These are phyloP conservation scores for Bombus pascuorum DNA, from an alignment of 1,140 invertebrate species.

Conservation along the genomic window DNA sequence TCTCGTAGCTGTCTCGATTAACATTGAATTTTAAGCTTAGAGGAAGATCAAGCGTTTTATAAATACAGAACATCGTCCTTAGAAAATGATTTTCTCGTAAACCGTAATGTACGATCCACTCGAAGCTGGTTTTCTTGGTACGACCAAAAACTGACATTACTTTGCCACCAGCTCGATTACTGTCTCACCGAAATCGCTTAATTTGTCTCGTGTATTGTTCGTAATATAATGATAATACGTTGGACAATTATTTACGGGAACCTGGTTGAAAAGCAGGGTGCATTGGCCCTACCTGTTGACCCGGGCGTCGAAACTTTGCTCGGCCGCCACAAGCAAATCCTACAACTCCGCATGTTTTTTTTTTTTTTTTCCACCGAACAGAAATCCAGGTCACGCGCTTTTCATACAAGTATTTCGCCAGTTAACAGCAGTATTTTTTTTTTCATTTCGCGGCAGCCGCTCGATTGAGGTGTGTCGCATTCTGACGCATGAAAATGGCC, in stretches of 20 bases:
- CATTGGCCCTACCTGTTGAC: constrained; percentile 18
- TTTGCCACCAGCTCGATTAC: neutral
- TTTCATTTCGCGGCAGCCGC: constrained; percentile 36
- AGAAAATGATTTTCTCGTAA: no score
- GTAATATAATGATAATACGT: neutral
- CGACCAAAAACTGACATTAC: no score
- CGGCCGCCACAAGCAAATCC: neutral
- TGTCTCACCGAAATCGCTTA: neutral
- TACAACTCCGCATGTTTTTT: neutral
- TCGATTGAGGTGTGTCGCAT: constrained; percentile 75
- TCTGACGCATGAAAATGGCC: constrained; percentile 77
- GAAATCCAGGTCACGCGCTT: constrained; percentile 7
- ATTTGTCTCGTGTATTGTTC: neutral
- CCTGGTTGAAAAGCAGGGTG: neutral
- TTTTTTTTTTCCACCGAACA: neutral
- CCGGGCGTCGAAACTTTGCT: neutral
- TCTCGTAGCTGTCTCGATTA: no score
- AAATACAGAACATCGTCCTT: no score
- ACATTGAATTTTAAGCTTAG: no score
- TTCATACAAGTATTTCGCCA: neutral
- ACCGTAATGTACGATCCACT: no score
- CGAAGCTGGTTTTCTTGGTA: no score
- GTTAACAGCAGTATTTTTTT: constrained; percentile 38
- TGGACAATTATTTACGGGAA: neutral
- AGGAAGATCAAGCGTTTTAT: no score